A percentile compares a stretch with the other conserved stretches of the same genome.
These are phyloP conservation scores for Melikaiella ostensackeni DNA, from an alignment of 2,888 invertebrate genomes.

Conservation along the genomic window DNA sequence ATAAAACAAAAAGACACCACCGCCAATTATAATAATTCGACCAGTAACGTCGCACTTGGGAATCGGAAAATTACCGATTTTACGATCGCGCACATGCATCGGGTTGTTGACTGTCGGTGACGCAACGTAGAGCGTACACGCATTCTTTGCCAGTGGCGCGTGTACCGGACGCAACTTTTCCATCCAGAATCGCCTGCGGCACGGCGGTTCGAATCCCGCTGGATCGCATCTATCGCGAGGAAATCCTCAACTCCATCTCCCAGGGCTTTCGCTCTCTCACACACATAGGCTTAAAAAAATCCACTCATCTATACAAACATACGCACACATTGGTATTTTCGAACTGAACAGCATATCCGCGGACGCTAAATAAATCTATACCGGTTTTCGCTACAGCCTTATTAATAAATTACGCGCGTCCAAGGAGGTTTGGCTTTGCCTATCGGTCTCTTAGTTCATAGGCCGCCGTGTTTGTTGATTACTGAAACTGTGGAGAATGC, in stretches of 20 bases:
- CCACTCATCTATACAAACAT: conserved; percentile 16
- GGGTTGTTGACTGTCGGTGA: conserved; percentile 60
- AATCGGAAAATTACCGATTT: conserved; percentile 59
- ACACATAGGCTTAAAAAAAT: conserved; percentile 1
- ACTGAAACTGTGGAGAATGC: conserved; percentile 62
- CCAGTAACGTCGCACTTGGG: conserved; percentile 41
- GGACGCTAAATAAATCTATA: conserved; percentile 65
- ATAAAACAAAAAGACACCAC: conserved; percentile 15
- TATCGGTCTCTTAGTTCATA: conserved; percentile 57
- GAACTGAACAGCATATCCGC: conserved; percentile 49
- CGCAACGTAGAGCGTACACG: conserved; percentile 53
- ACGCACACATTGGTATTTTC: conserved; percentile 14
- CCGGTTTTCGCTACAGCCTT: conserved; percentile 68
- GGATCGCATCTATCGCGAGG: conserved; percentile 13
- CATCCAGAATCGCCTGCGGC: conserved; percentile 78
- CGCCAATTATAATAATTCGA: conserved; percentile 27
- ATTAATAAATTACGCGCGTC: conserved; percentile 69
- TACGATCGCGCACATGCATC: conserved; percentile 41
- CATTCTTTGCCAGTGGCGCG: conserved; percentile 43
- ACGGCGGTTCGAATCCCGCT: conserved; percentile 87
- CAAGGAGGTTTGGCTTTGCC: conserved; percentile 65
- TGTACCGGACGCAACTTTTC: conserved; percentile 41
- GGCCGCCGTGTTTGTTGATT: conserved; percentile 58
- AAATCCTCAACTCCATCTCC: conserved; percentile 16
- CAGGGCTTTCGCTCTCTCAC: conserved; percentile 13